These are phyloP conservation scores for Cydia strobilella DNA, from an alignment of 1,140 invertebrate species.

Conservation along the genomic window DNA sequence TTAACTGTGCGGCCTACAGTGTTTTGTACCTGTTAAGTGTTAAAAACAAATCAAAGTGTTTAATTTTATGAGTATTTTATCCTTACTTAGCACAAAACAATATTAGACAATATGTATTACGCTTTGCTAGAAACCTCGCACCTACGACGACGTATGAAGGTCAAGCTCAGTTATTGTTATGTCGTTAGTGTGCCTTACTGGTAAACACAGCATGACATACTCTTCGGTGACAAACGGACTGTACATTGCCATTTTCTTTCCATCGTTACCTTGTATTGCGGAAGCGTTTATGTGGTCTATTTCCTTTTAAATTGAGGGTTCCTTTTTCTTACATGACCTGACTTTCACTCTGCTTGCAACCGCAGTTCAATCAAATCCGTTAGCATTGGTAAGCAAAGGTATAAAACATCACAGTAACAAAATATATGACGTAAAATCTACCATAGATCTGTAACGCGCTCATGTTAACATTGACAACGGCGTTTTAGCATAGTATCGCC, in stretches of 20 bases:
- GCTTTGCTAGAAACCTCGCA: slow-evolving; percentile 49
- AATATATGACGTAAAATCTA: not conserved
- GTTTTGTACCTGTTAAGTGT: not conserved
- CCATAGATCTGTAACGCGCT: not conserved
- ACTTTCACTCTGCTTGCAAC: slow-evolving; percentile 56
- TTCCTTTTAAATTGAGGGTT: slow-evolving; percentile 59
- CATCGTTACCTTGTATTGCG: slow-evolving; percentile 32
- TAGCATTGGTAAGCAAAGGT: slow-evolving; percentile 5
- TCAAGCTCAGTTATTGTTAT: slow-evolving; percentile 58
- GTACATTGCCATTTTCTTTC: slow-evolving; percentile 20
- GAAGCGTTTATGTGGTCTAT: slow-evolving; percentile 61
- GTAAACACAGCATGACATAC: slow-evolving; percentile 36
- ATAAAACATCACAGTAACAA: not conserved
- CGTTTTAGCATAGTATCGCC: no score
- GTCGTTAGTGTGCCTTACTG: slow-evolving; percentile 38
- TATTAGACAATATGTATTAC: slow-evolving; percentile 9
- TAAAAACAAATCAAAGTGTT: not conserved
- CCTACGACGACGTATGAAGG: slow-evolving; percentile 54
- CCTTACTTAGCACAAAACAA: not conserved
- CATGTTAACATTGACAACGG: no score
- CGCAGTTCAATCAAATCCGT: slow-evolving; percentile 38
- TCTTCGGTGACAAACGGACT: slow-evolving; percentile 21
- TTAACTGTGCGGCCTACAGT: not conserved
- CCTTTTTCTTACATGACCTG: slow-evolving; percentile 43
- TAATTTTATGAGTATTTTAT: not conserved